Evolutionary conservation across 2,113 vertebrate species (phyloP).

Genomic region (Erythrolamprus reginae): DNA sequence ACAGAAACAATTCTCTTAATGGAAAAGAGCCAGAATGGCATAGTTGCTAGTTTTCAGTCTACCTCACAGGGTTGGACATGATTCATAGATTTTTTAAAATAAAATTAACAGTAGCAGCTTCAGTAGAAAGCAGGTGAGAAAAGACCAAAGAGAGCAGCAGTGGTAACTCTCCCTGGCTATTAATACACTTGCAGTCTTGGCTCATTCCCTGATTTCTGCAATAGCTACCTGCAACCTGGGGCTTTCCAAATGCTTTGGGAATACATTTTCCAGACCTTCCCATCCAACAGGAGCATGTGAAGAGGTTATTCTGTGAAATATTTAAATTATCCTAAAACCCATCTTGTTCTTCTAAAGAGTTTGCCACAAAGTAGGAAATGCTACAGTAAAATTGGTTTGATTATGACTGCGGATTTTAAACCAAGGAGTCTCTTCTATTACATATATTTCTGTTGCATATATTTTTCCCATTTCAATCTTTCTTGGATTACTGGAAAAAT

Average conservation of each 20-base stretch:
- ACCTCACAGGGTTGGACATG: neutral
- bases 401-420: constrained; percentile 7
- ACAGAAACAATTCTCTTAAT: neutral
- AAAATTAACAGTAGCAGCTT: neutral
- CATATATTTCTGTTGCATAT: constrained; percentile 19
- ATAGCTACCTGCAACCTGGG: neutral
- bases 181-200: neutral
- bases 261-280: neutral
- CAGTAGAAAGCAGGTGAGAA: neutral
- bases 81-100: neutral
- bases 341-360: neutral
- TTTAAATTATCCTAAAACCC: constrained; percentile 15
- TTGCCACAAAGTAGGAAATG: accelerated
- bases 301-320: neutral
- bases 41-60: neutral
- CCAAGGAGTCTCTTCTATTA: neutral
- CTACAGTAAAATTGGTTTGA: neutral
- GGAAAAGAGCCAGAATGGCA: neutral
- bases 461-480: constrained; percentile 1
- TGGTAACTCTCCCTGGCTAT: neutral
- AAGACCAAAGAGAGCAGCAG: neutral
- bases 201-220: neutral
- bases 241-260: neutral
- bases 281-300: neutral
- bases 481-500: constrained; percentile 43